phyloP scores from a whole-genome alignment of 2,797 vertebrate species.

The Phataginus tetradactyla region DNA sequence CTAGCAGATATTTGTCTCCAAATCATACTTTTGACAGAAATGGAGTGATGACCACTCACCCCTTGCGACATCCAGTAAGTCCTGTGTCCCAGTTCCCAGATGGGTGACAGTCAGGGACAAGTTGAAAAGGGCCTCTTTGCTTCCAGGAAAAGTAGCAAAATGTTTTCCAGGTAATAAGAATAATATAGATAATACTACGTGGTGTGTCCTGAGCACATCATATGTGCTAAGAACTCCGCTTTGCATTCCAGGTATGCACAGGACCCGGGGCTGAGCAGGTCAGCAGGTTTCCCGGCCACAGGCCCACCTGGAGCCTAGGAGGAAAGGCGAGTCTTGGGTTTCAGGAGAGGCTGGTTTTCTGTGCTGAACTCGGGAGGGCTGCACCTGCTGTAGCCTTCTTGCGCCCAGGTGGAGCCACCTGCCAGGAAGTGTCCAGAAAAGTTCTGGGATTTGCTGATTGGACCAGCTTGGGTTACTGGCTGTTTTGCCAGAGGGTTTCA shows the following conservation, averaged over 20 bases:
- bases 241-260: neutral
- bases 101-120: neutral
- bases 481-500: neutral
- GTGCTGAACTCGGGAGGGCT: neutral
- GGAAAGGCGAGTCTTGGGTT: neutral
- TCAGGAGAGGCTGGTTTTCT: neutral
- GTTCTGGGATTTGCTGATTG: neutral
- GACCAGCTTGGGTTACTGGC: neutral
- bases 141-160: neutral
- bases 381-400: too few species aligned
- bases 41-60: neutral
- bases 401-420: too few species aligned
- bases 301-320: neutral
- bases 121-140: neutral
- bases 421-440: neutral
- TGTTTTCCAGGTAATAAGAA: neutral
- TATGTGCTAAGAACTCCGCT: neutral
- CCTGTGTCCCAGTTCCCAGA: neutral
- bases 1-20: neutral
- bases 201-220: neutral
- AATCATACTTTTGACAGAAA: neutral
- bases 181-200: neutral
- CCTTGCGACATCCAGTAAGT: neutral
- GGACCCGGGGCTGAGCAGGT: neutral
- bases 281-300: neutral